These are phyloP conservation scores for Lagorchestes hirsutus DNA, from an alignment of 2,797 vertebrate species.

Conservation along the genomic window DNA sequence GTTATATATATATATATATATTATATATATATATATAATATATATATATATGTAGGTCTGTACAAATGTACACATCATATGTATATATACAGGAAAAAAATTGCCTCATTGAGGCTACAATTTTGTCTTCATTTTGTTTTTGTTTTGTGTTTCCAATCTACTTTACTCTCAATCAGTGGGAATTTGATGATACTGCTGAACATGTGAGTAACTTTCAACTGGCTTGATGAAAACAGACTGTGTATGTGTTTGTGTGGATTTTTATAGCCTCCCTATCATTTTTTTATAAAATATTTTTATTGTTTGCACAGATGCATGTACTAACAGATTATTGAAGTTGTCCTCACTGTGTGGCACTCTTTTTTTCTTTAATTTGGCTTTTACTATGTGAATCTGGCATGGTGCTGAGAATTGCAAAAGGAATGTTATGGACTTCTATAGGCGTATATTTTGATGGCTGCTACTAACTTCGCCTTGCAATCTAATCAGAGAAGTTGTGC, in stretches of 20 bases:
- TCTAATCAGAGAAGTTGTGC: slow-evolving; percentile 37
- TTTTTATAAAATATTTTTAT: slow-evolving; percentile 26
- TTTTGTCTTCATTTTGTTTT: slow-evolving; percentile 84
- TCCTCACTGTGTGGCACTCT: background rate
- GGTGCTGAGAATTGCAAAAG: slow-evolving; percentile 63
- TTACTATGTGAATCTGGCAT: slow-evolving; percentile 75
- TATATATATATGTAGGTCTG: background rate
- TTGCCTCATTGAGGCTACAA: slow-evolving; percentile 76
- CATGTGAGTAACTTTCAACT: slow-evolving; percentile 94
- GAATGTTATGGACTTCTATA: slow-evolving; percentile 43
- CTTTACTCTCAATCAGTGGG: slow-evolving; percentile 94
- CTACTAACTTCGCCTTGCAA: slow-evolving; percentile 79
- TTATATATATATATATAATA: background rate
- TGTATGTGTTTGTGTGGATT: slow-evolving; percentile 58
- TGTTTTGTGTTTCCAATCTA: slow-evolving; percentile 83
- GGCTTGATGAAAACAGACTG: slow-evolving; percentile 67
- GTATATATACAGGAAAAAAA: slow-evolving; percentile 54
- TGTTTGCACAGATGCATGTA: slow-evolving; percentile 84
- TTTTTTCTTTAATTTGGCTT: slow-evolving; percentile 52
- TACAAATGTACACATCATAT: slow-evolving; percentile 16
- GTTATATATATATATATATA: background rate
- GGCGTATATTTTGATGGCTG: slow-evolving; percentile 71
- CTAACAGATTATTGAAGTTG: slow-evolving; percentile 74
- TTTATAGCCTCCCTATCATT: slow-evolving; percentile 48
- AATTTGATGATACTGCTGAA: slow-evolving; percentile 99